Evolutionary conservation across 2,888 invertebrate species (phyloP), one percentile per base, ranked within the genome.

Genomic region (Ligdia adustata): DNA sequence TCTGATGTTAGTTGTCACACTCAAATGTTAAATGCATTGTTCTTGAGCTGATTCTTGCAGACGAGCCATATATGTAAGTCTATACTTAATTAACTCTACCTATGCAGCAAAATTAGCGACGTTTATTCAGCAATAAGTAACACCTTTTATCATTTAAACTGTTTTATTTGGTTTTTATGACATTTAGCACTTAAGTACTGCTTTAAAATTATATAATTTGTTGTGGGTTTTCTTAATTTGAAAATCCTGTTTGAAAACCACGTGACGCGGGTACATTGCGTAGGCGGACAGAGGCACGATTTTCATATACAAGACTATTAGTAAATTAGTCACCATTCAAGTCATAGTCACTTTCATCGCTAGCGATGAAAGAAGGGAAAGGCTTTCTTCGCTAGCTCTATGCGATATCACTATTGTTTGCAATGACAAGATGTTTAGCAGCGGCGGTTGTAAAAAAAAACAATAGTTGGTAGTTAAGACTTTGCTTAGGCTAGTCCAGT

Each of bases 21-120:
- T 60, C 54, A 28, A 45, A 39, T 41, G 59, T 66, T 79, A 80
- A 82, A 71, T 82, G 68, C 70, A 75, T 80, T 83, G 82, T 81
- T 82, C 77, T 75, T 72, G 69, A 60, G 63, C 54, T 55, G 68
- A 71, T 75, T 52, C 58, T 47, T 38, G 41, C 50, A 56, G 40
- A 54, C 60, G 15, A 24, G 4, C 72, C 69, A 29, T 63, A 52
- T 62, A 45, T 22, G 65, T 9, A n/a, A n/a, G n/a, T n/a, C 7
- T 13, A 9, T 34, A 42, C 28, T 41, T 41, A 46, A 27, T 55
- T 46, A 51, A 37, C 47, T 22, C 7, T n/a, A n/a, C n/a, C n/a
- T 44, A 51, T 48, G 45, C 7, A 57, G 39, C 39, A 32, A 47
- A 39, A 15, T 39, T 35, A 12, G 24, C 32, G 29, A 14, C 39